These are phyloP conservation scores for Thecophora atra DNA, from an alignment of 2,888 invertebrate species.

Conservation along the genomic window DNA sequence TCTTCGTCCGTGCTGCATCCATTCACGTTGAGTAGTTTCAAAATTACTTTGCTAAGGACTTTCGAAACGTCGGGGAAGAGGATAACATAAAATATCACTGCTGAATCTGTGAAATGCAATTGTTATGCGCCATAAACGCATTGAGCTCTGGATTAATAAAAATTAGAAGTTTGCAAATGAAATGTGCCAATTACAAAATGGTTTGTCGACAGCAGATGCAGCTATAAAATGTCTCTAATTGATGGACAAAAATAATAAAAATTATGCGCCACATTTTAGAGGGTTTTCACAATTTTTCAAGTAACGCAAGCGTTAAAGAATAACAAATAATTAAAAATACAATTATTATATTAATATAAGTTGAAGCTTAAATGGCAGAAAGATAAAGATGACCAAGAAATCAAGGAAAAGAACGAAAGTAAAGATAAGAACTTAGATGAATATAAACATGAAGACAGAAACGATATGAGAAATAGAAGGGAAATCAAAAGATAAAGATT, in stretches of 20 bases:
- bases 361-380: not conserved
- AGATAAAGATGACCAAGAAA: not conserved
- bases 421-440: not conserved
- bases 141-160: conserved; percentile 17
- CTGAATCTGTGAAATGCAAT: not conserved
- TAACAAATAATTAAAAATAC: not conserved
- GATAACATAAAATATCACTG: not conserved
- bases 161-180: conserved; percentile 25
- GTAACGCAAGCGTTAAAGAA: not conserved
- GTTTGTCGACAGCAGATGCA: not conserved
- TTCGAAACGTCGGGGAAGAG: not conserved
- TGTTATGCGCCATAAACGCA: conserved; percentile 20
- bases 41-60: conserved; percentile 10
- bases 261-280: too few species aligned
- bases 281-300: not conserved
- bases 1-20: not conserved
- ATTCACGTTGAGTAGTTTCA: conserved; percentile 22
- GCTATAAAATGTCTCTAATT: not conserved
- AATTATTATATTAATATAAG: not conserved
- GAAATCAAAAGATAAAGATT: not conserved
- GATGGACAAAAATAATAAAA: too few species aligned
- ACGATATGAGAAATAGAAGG: not conserved
- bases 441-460: not conserved
- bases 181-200: conserved; percentile 24
- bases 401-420: not conserved